Conservation (phyloP, 2,888 invertebrate species). For the Ypsolopha scabrella region DNA sequence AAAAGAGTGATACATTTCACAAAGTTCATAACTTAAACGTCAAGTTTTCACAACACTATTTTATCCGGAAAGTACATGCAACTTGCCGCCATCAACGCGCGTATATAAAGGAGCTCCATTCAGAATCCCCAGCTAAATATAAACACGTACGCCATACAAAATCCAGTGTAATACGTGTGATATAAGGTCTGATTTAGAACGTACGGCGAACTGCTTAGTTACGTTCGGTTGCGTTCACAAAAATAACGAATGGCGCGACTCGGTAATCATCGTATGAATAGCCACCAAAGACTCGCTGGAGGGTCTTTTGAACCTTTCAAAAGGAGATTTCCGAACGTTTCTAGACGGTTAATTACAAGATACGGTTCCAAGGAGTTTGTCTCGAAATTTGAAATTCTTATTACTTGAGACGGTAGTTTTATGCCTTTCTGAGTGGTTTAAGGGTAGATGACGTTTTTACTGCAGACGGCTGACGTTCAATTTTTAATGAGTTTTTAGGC, state of each 20-base stretch:
- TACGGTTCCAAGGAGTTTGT: slow-evolving; percentile 30
- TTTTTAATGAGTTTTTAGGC: slow-evolving; percentile 4
- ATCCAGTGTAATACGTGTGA: not conserved
- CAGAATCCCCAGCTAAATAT: slow-evolving; percentile 5
- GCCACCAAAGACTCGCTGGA: slow-evolving; percentile 18
- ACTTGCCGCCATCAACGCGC: slow-evolving; percentile 6
- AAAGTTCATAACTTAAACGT: not conserved
- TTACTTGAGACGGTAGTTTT: not conserved
- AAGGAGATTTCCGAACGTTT: slow-evolving; percentile 42
- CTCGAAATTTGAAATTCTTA: slow-evolving; percentile 12
- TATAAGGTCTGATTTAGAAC: slow-evolving; percentile 20
- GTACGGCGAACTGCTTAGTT: slow-evolving; percentile 16
- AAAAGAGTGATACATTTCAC: not conserved
- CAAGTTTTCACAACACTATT: slow-evolving; percentile 1
- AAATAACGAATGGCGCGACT: slow-evolving; percentile 63
- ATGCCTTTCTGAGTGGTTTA: not conserved
- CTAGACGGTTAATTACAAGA: slow-evolving; percentile 50
- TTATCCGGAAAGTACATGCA: not conserved
- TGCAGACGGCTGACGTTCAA: not conserved
- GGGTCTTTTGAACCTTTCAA: slow-evolving; percentile 55
- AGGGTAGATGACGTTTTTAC: not conserved
- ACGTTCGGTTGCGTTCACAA: slow-evolving; percentile 66
- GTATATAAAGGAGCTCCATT: slow-evolving; percentile 1
- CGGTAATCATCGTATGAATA: slow-evolving; percentile 55
- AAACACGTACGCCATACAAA: not conserved